Conservation (phyloP, 2,797 vertebrate genomes). For the Myotis vivesi region DNA sequence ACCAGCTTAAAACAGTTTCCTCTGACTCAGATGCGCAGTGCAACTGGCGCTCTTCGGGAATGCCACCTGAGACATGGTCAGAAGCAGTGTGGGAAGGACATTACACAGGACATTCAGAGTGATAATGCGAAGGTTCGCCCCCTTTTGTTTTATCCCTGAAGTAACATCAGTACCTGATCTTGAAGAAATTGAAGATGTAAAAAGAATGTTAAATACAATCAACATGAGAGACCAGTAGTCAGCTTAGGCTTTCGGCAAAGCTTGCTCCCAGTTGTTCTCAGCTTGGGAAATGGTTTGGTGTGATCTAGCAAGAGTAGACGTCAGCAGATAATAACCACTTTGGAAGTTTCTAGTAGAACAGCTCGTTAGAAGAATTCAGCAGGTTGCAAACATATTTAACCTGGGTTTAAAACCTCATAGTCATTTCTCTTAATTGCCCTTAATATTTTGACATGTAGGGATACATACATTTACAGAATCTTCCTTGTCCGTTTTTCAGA, state of each 20-base stretch:
- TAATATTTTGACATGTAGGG: conserved; percentile 66
- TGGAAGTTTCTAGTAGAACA: conserved; percentile 25
- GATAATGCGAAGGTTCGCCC: conserved; percentile 59
- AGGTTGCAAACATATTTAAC: conserved; percentile 20
- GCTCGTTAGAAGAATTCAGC: conserved; percentile 32
- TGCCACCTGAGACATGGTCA: conserved; percentile 76
- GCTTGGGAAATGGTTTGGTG: conserved; percentile 49
- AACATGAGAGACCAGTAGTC: conserved; percentile 68
- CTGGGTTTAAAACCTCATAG: conserved; percentile 46
- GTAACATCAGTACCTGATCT: conserved; percentile 73
- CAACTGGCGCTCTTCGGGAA: conserved; percentile 81
- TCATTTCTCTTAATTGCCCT: conserved; percentile 59
- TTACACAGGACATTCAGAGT: conserved; percentile 73
- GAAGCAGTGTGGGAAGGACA: conserved; percentile 79
- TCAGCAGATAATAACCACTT: not conserved
- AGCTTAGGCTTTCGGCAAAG: conserved; percentile 66
- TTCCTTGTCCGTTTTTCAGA: conserved; percentile 67
- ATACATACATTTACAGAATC: conserved; percentile 52
- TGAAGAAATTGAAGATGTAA: conserved; percentile 66
- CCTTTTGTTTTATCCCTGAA: conserved; percentile 61
- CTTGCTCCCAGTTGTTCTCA: conserved; percentile 59
- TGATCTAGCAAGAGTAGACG: not conserved
- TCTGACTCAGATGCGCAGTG: conserved; percentile 76
- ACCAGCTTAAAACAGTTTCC: conserved; percentile 84
- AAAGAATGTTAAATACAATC: conserved; percentile 65